These are phyloP conservation scores for Lepidostoma basale DNA, from an alignment of 1,140 invertebrate species.

Conservation along the genomic window DNA sequence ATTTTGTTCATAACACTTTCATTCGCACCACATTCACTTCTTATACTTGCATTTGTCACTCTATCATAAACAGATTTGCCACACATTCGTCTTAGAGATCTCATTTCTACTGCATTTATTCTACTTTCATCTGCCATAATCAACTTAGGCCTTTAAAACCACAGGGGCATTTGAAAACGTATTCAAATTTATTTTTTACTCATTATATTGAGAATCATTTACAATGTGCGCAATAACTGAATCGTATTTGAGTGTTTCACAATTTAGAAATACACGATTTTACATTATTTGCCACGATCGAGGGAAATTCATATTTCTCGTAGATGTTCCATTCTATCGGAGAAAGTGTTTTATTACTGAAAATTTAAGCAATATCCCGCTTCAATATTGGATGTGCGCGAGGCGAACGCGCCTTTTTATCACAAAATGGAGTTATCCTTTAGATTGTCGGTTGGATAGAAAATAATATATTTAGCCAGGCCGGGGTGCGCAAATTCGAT, in stretches of 20 bases:
- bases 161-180: no score
- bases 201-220: no score
- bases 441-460: constrained; percentile 42
- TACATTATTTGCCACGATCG: not conserved
- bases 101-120: no score
- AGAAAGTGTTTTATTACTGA: constrained; percentile 23
- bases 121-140: no score
- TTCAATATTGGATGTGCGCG: constrained; percentile 23
- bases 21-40: no score
- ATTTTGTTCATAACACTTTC: no score
- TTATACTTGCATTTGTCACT: no score
- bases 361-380: constrained; percentile 13
- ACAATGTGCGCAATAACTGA: no score
- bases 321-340: not conserved
- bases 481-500: constrained; percentile 41
- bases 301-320: constrained; percentile 5
- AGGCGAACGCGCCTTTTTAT: constrained; percentile 31
- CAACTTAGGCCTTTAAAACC: no score
- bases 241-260: not conserved
- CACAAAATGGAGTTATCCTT: constrained; percentile 42
- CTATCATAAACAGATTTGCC: no score
- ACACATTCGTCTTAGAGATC: no score
- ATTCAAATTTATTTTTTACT: no score
- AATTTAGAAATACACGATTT: not conserved
- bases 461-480: constrained; percentile 44